A percentile compares a stretch with the other conserved stretches of the same genome.
Conservation (phyloP, 2,797 vertebrate genomes). For the Microchirus variegatus region DNA sequence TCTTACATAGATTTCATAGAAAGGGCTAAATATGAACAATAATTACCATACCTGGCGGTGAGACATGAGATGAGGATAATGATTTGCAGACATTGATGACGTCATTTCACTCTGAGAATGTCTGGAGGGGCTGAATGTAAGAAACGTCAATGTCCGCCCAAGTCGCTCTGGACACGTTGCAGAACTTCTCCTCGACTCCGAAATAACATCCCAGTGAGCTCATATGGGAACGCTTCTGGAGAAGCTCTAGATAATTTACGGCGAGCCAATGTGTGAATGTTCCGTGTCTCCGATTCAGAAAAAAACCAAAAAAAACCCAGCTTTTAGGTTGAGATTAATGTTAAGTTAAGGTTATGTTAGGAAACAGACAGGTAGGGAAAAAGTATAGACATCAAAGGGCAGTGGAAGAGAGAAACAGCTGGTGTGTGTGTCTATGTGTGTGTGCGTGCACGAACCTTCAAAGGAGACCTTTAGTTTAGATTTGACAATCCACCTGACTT, state of each 20-base stretch:
- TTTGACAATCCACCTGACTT: constrained; percentile 66
- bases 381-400: constrained; percentile 70
- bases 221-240: too few species aligned
- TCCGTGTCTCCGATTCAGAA: too few species aligned
- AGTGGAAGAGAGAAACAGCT: constrained; percentile 70
- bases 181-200: too few species aligned
- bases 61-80: constrained; percentile 19
- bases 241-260: too few species aligned
- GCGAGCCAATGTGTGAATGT: too few species aligned
- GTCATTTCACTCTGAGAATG: too few species aligned
- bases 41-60: constrained; percentile 67
- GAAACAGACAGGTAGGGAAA: constrained; percentile 46
- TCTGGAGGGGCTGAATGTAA: too few species aligned
- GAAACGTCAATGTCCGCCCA: too few species aligned
- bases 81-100: too few species aligned
- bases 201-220: too few species aligned
- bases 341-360: constrained; percentile 7
- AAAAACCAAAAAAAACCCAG: too few species aligned
- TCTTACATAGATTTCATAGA: background rate
- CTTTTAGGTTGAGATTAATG: background rate
- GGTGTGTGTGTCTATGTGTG: constrained; percentile 39
- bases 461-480: constrained; percentile 57
- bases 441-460: constrained; percentile 63
- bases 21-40: constrained; percentile 55
- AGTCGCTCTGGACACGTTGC: too few species aligned